Conservation (phyloP, 2,888 invertebrate genomes). For the Hypselothyrea guttata region DNA sequence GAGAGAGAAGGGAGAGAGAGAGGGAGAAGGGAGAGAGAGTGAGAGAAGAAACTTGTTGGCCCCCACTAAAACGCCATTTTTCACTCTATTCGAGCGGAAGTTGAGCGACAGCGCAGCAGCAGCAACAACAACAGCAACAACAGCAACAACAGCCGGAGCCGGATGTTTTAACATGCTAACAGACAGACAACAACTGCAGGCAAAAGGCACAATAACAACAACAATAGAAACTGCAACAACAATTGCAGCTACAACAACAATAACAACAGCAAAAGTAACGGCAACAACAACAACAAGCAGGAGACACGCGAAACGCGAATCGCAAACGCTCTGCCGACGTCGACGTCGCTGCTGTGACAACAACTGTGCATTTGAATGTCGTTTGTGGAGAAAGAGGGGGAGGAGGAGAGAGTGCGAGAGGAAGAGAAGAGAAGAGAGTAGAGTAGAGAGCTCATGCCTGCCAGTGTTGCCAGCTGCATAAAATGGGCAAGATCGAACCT, state of each 20-base stretch:
- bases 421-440: no score
- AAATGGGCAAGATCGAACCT: no score
- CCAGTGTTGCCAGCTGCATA: no score
- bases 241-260: constrained; percentile 13
- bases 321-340: constrained; percentile 23
- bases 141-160: constrained; percentile 38
- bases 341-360: constrained; percentile 60
- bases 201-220: constrained; percentile 9
- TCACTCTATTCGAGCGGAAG: constrained; percentile 73
- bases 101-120: constrained; percentile 62
- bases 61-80: constrained; percentile 68
- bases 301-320: constrained; percentile 9
- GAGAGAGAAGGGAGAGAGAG: neutral
- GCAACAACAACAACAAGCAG: constrained; percentile 24
- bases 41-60: constrained; percentile 26
- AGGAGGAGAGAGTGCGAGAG: no score
- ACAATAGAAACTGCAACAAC: constrained; percentile 18
- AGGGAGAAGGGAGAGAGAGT: neutral
- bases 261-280: constrained; percentile 22
- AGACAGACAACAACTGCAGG: constrained; percentile 42
- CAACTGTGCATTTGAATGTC: constrained; percentile 76
- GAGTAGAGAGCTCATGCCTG: no score
- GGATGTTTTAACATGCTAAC: constrained; percentile 70
- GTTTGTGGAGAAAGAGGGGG: constrained; percentile 50
- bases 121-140: constrained; percentile 29